Base-by-base conservation (phyloP, 1,140 invertebrate species). In the Acromyrmex charruanus region DNA sequence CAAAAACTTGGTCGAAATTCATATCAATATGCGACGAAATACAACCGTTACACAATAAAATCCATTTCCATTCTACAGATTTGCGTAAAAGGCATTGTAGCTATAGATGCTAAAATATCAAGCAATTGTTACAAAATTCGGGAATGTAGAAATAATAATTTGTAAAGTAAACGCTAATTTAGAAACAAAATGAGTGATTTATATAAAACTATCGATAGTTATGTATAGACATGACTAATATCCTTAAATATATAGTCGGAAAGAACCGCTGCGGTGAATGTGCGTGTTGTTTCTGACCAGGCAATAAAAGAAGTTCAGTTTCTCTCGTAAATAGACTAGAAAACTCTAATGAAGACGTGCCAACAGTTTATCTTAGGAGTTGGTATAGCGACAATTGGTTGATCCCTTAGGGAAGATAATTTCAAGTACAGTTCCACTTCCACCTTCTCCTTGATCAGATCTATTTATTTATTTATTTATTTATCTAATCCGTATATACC, bases 341-440 rank as follows among this genome's bases (percentile, higher is more conserved):
- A 91, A 90, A 90, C 91, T 92, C 91, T 92, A 92, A 92, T 92
- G 91, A 92, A 92, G 91, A 91, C 91, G 90, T 88, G 87, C 86
- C 84, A 90, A 88, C 87, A 91, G 92, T 92, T 92, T 92, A 92
- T 92, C 91, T 92, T 92, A 74, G 86, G 82, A 82, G 86, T 71
- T 68, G 77, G 51, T 91, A 84, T 69, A 80, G 58, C 79, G 82
- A 77, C 88, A 77, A 90, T 91, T 87, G 88, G 63, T 85, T 71
- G 77, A 63, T 88, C 71, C 88, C 91, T 87, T 75, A 79, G 91
- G 87, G 92, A 88, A 84, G 87, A 85, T 87, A 82, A 90, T 91
- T 91, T 87, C 87, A 77, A 77, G 44, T 87, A 68, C 39, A 66
- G 31, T 44, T 66, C 74, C 51, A 65, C 82, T 85, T 65, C 28